A percentile compares a stretch with the other conserved stretches of the same genome.
Conservation (phyloP, 2,888 invertebrate species). For the Zelleria hepariella region DNA sequence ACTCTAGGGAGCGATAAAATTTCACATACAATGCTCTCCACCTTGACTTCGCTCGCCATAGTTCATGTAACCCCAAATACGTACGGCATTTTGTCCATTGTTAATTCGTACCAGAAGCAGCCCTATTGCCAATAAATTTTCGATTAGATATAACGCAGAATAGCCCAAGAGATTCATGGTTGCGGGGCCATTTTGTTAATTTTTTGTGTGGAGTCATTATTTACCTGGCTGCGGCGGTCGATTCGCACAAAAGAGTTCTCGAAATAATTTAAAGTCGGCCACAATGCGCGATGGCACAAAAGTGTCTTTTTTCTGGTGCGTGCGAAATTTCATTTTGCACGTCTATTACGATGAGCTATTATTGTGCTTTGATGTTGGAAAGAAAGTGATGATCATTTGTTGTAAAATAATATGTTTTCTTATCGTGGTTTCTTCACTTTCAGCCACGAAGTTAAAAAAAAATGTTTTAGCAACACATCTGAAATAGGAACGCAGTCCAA, state of each 20-base stretch:
- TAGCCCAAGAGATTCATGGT: conserved; percentile 49
- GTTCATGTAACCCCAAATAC: conserved; percentile 20
- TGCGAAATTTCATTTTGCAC: conserved; percentile 55
- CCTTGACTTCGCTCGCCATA: conserved; percentile 38
- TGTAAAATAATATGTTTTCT: not conserved
- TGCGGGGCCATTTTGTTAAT: conserved; percentile 43
- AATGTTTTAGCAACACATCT: no score
- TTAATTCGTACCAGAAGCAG: conserved; percentile 56
- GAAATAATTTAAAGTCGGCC: conserved; percentile 57
- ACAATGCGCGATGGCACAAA: conserved; percentile 43
- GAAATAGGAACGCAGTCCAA: no score
- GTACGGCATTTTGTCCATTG: conserved; percentile 60
- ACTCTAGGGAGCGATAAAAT: conserved; percentile 38
- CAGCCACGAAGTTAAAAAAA: no score
- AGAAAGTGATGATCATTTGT: conserved; percentile 20
- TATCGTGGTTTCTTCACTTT: no score
- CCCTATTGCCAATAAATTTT: conserved; percentile 62
- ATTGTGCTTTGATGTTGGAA: conserved; percentile 21
- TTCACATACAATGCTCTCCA: conserved; percentile 38
- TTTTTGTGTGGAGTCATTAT: conserved; percentile 31
- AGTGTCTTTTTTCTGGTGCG: conserved; percentile 35
- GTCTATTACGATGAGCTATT: conserved; percentile 27
- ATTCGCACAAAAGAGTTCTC: conserved; percentile 36
- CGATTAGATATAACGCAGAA: conserved; percentile 63
- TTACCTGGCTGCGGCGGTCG: conserved; percentile 53